These are phyloP conservation scores for Noctilio leporinus DNA, from an alignment of 2,113 vertebrate genomes.

Conservation along the genomic window DNA sequence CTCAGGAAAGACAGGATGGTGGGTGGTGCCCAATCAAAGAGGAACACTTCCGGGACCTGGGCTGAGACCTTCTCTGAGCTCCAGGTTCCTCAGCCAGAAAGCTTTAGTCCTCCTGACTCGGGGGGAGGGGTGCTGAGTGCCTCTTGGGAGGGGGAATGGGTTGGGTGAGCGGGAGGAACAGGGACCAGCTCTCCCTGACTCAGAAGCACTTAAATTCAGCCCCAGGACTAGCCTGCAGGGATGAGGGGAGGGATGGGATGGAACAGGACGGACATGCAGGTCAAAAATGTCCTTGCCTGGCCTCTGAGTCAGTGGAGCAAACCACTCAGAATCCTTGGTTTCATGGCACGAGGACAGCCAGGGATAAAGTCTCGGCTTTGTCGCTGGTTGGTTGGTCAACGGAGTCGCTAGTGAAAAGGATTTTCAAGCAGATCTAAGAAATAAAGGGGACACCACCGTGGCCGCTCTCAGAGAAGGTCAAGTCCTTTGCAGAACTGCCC, in stretches of 20 bases:
- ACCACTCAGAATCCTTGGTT: not conserved
- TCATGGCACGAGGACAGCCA: not conserved
- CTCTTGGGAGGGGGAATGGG: not conserved
- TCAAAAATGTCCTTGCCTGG: not conserved
- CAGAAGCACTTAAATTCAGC: not conserved
- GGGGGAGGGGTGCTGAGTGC: not conserved
- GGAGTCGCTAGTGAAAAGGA: not conserved
- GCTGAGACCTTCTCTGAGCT: not conserved
- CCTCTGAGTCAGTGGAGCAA: not conserved
- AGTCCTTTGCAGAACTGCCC: not conserved
- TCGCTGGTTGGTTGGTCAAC: rapidly evolving
- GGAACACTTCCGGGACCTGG: not conserved
- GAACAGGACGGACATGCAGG: not conserved
- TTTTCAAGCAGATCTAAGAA: not conserved
- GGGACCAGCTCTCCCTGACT: not conserved
- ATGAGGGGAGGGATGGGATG: not conserved
- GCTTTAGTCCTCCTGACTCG: not conserved
- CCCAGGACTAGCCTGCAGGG: not conserved
- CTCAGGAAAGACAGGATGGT: not conserved
- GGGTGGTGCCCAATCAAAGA: not conserved
- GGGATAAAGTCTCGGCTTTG: not conserved
- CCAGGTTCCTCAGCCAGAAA: not conserved
- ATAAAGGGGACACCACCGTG: too few relatives aligned
- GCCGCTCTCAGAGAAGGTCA: not conserved
- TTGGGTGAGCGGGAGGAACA: not conserved